Base-by-base conservation (phyloP, 1,140 invertebrate genomes). In the Phortica variegata region DNA sequence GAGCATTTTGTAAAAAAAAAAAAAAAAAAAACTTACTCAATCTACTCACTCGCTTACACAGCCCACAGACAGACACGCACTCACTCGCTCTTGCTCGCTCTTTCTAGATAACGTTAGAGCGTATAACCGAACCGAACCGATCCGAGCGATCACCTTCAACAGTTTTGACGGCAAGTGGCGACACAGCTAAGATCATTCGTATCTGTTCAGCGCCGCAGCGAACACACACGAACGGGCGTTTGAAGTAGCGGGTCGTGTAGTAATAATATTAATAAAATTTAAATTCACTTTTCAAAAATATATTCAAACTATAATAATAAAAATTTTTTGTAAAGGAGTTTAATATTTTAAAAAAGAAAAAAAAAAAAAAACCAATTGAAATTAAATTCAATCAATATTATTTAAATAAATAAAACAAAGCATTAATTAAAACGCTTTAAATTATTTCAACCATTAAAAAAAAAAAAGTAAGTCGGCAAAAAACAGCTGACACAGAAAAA, bases 121-220 rank as follows among this genome's bases (percentile, higher is more conserved):
- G 17, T 32, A 21, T 23, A 23, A 31, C 29, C 18, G 26, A 46
- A 43, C 36, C 1, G 48, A 15, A 5, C 33, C 10, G 13, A 10
- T 5, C 4, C 6, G 26, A 34, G 32, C 43, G 32, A 33, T 10
- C 10, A 36, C 36, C 13, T 34, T 19, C 15, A 19, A 19, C 50
- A 60, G 61, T 58, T 61, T 65, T 58, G 52, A 47, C 61, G 61
- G 57, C 46, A 53, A 65, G 54, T 65, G 37, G 61, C 50, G 40
- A 48, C 57, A 54, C 48, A 41, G 39, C 26, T 23, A n/a, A 56
- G 49, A 60, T 62, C 52, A 65, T 65, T 65, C 61, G 61, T 61
- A 47, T 65, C 56, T 59, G 45, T n/a, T n/a, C 52, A 51, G 47
- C 42, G 50, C 43, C 54, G 48, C 60, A 51, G 49, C 56, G 60